phyloP scores from a whole-genome alignment of 2,797 vertebrate genomes.

The Sebastes trivittatus region DNA sequence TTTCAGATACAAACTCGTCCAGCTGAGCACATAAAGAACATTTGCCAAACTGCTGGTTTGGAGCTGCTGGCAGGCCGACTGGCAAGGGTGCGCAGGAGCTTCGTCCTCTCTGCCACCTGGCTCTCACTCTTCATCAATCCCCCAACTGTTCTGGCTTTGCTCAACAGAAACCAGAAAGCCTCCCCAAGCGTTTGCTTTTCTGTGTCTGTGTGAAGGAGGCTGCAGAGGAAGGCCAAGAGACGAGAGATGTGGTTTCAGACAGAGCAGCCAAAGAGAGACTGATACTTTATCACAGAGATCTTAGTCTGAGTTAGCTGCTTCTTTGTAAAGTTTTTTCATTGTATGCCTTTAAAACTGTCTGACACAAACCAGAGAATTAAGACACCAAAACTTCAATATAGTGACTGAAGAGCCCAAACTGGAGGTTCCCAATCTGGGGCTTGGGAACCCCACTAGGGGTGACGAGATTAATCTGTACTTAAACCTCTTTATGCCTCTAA shows the following conservation, averaged over 20 bases:
- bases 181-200: constrained; percentile 35
- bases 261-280: not conserved
- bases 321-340: not conserved
- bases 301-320: not conserved
- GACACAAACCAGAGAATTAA: not conserved
- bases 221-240: not conserved
- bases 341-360: not conserved
- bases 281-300: not conserved
- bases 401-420: not conserved
- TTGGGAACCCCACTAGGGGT: not conserved
- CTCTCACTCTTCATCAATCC: not conserved
- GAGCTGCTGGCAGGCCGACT: constrained; percentile 3
- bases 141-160: not conserved
- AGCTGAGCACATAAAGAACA: not conserved
- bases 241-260: constrained; percentile 9
- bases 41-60: not conserved
- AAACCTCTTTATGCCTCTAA: no score
- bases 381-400: not conserved
- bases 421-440: not conserved
- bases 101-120: constrained; percentile 15
- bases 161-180: not conserved
- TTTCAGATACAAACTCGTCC: not conserved
- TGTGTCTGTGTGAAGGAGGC: constrained; percentile 17
- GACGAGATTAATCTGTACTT: not conserved
- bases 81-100: not conserved